phyloP scores from a whole-genome alignment of 2,797 vertebrate species.

The Phataginus tricuspis region DNA sequence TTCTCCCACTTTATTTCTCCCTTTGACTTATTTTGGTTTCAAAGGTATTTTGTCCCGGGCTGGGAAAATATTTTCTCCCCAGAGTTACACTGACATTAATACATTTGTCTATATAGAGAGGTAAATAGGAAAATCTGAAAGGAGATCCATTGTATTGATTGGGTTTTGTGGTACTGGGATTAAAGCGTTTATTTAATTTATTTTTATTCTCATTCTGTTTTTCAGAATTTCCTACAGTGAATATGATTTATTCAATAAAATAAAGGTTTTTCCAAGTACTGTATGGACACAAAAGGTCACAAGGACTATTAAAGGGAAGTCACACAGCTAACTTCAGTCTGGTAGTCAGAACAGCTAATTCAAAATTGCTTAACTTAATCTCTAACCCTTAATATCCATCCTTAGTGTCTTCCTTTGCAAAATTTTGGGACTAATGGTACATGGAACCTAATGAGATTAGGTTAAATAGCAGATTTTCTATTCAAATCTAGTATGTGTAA shows the following conservation, averaged over 20 bases:
- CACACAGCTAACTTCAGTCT: background rate
- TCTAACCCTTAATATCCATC: background rate
- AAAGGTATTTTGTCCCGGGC: too few species aligned
- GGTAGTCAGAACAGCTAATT: background rate
- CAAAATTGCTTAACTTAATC: background rate
- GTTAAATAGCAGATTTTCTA: background rate
- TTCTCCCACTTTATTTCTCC: too few species aligned
- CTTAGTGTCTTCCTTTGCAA: background rate
- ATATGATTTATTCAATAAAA: background rate
- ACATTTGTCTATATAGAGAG: background rate
- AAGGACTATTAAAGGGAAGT: background rate
- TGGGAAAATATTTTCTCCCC: too few species aligned
- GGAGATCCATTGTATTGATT: background rate
- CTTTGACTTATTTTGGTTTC: too few species aligned
- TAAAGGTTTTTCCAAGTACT: background rate
- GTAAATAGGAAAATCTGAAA: background rate
- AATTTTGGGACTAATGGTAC: background rate
- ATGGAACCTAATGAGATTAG: background rate
- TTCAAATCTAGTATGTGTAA: background rate
- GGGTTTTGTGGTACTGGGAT: background rate
- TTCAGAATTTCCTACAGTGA: slow-evolving; percentile 7
- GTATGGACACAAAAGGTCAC: background rate
- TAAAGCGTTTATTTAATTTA: background rate
- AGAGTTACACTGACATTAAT: background rate
- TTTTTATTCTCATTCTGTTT: background rate